Percentiles rank a stretch among this genome's conserved stretches.
These are phyloP conservation scores for Lerista edwardsae DNA, from an alignment of 2,797 vertebrate genomes.

Conservation along the genomic window DNA sequence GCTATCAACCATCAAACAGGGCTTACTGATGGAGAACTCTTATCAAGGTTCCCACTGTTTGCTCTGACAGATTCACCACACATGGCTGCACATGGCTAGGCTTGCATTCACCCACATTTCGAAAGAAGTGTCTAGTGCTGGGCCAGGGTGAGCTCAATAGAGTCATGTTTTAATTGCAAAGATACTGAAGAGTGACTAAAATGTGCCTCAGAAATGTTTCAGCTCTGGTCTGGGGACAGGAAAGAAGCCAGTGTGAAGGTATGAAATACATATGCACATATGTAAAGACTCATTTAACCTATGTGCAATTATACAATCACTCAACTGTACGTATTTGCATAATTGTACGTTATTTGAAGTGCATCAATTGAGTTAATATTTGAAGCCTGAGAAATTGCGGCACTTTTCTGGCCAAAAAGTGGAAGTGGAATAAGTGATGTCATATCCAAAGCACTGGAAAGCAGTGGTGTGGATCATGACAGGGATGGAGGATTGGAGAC, in stretches of 20 bases:
- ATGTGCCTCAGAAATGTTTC: conserved; percentile 18
- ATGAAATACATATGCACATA: too few species aligned
- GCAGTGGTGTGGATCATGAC: not conserved
- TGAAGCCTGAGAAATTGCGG: not conserved
- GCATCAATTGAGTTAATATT: too few species aligned
- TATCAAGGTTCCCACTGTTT: conserved; percentile 74
- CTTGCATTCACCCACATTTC: conserved; percentile 53
- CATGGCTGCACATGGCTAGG: conserved; percentile 73
- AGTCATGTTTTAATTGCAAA: conserved; percentile 75
- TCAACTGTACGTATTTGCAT: not conserved
- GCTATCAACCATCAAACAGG: conserved; percentile 70
- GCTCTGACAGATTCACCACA: conserved; percentile 78
- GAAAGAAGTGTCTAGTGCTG: conserved; percentile 60
- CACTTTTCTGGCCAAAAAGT: not conserved
- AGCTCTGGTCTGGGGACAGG: not conserved
- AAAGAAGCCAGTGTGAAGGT: not conserved
- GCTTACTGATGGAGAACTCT: conserved; percentile 72
- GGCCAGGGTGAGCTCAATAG: conserved; percentile 51
- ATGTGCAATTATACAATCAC: not conserved
- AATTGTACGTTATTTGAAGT: too few species aligned
- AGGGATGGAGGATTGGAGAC: too few species aligned
- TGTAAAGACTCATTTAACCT: not conserved
- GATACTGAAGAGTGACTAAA: conserved; percentile 51
- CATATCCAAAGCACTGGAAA: not conserved
- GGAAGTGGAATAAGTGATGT: not conserved